Evolutionary conservation across 1,140 invertebrate genomes (phyloP), one percentile per base, ranked within the genome.

Genomic region (Lutraria rhynchaena): DNA sequence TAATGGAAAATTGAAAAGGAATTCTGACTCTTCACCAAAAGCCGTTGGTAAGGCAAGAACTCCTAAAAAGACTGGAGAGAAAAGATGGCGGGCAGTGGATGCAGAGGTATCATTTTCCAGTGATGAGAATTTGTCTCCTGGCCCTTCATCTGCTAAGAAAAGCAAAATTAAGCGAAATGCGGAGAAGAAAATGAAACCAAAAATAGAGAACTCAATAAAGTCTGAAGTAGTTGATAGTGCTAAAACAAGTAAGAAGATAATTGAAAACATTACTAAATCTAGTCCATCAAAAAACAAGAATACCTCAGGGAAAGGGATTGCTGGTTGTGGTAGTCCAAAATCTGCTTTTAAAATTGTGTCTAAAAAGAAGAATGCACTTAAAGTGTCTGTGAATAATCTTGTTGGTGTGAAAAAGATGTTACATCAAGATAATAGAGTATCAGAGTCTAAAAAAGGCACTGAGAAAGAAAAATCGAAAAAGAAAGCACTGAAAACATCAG

Each of bases 51-150:
- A 63, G 15, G 11, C 4, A 7, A 27, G 53, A 5, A 7, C 24
- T 19, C 7, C 53, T 55, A 55, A 55, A 19, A 55, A 55, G 15
- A 15, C 37, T 41, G 37, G 37, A 41, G 15, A 5, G 5, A 71
- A 71, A 22, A 35, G 27, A 24, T 76, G 75, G 75, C 33, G 17
- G 17, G 44, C 37, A 3, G 51, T 67, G 35, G 75, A 77, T 37
- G 60, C 46, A 9, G 75, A 77, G 51, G 41, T 67, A 7, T 67
- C 75, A 24, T 77, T 67, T 53, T 55, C 51, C 15, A 67, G 60
- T 37, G 75, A 70, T 11, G 65, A 70, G 49, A 53, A 81, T 41
- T 5, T 15, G 5, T 7, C 5, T 41, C 37, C 37, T 7, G 37
- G 37, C 5, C 15, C 15, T 7, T 41, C 37, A 7, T 41, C 37